A percentile compares a stretch with the other conserved stretches of the same genome.
These are phyloP conservation scores for Saccostrea cuccullata DNA, from an alignment of 1,140 invertebrate species.

Conservation along the genomic window DNA sequence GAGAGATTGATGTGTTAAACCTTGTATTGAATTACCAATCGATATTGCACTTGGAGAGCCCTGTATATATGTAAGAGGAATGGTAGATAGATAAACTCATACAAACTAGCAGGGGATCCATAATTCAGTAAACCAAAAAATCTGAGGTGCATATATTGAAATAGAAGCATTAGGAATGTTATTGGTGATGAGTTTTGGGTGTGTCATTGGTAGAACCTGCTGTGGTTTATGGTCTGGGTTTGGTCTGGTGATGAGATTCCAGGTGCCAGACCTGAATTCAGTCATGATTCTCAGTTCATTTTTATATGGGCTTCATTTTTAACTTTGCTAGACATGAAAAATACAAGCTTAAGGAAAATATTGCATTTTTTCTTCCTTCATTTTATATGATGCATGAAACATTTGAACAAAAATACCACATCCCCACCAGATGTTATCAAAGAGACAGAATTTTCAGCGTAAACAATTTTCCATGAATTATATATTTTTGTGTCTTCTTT, in stretches of 20 bases:
- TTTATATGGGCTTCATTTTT: not conserved
- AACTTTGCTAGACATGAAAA: not conserved
- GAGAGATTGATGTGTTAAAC: conserved; percentile 30
- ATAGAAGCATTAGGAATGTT: not conserved
- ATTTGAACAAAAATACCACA: not conserved
- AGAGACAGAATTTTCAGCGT: no score
- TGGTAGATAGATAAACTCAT: conserved; percentile 4
- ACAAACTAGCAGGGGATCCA: conserved; percentile 2
- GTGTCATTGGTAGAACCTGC: conserved; percentile 17
- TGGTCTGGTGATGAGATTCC: not conserved
- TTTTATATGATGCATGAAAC: not conserved
- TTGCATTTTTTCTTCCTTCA: not conserved
- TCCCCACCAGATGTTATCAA: not conserved
- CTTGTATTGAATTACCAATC: conserved; percentile 20
- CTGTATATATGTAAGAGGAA: not conserved
- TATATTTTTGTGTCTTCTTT: no score
- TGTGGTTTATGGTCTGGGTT: conserved; percentile 4
- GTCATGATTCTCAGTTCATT: not conserved
- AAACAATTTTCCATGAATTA: no score
- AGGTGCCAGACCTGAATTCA: not conserved
- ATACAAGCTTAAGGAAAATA: not conserved
- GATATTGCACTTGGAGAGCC: not conserved
- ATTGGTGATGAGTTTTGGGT: conserved; percentile 27
- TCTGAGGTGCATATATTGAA: not conserved
- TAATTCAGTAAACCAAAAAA: conserved; percentile 3